A percentile compares a stretch with the other conserved stretches of the same genome.
phyloP scores from a whole-genome alignment of 2,888 invertebrate genomes.

The Congeria kusceri region DNA sequence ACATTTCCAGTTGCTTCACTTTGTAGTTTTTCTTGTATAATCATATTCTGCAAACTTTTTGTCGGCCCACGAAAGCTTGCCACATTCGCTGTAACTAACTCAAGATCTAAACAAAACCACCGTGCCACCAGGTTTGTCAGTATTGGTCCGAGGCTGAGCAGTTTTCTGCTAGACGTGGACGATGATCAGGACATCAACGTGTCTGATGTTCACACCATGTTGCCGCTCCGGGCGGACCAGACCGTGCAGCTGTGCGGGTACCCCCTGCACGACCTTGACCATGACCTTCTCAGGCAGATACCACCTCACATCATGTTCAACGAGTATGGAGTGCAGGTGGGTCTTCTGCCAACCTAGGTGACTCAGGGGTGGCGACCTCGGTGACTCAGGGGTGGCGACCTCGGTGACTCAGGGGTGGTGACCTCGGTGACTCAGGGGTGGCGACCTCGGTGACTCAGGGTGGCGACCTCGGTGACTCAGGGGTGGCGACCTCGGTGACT shows the following conservation, averaged over 20 bases:
- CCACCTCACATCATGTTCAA: constrained; percentile 87
- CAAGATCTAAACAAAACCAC: not conserved
- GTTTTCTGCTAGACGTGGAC: constrained; percentile 86
- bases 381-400: too few relatives aligned
- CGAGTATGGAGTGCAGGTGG: constrained; percentile 88
- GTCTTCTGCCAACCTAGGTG: constrained; percentile 6
- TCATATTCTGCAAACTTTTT: too few relatives aligned
- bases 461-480: too few relatives aligned
- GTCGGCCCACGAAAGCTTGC: too few relatives aligned
- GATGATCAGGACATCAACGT: constrained; percentile 71
- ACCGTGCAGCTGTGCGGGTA: constrained; percentile 82
- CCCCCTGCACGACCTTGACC: constrained; percentile 79
- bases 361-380: not conserved
- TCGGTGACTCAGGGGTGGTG: too few relatives aligned
- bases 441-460: too few relatives aligned
- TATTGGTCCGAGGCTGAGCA: constrained; percentile 88
- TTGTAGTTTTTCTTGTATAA: too few relatives aligned
- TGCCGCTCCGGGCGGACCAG: constrained; percentile 77
- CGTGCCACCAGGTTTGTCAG: constrained; percentile 86
- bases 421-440: too few relatives aligned
- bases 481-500: too few relatives aligned
- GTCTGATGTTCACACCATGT: constrained; percentile 71
- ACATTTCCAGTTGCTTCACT: too few relatives aligned
- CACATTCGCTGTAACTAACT: too few relatives aligned
- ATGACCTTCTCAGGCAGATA: constrained; percentile 79